These are phyloP conservation scores for Mizuhopecten yessoensis DNA, from an alignment of 1,140 invertebrate genomes.

Conservation along the genomic window DNA sequence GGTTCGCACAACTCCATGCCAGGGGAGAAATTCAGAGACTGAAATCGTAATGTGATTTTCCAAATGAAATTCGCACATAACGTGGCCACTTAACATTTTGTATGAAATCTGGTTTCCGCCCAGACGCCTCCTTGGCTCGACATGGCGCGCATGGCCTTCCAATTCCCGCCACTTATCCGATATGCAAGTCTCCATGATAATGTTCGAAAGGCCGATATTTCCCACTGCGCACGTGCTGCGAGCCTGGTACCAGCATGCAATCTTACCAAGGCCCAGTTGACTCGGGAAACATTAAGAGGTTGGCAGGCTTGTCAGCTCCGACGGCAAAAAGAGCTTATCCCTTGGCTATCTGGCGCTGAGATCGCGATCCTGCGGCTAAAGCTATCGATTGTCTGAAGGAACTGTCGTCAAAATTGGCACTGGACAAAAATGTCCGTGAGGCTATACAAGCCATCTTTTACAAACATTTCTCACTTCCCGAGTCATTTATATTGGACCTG, in stretches of 20 bases:
- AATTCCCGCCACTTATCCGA: constrained; percentile 22
- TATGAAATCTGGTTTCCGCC: not conserved
- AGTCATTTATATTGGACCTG: not conserved
- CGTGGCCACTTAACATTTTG: constrained; percentile 33
- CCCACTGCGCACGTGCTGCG: constrained; percentile 11
- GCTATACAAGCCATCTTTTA: not conserved
- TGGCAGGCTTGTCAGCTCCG: constrained; percentile 17
- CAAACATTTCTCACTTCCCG: not conserved
- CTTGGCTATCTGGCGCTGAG: constrained; percentile 28
- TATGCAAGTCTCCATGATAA: constrained; percentile 13
- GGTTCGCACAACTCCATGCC: not conserved
- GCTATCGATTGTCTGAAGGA: constrained; percentile 15
- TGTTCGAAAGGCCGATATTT: constrained; percentile 32
- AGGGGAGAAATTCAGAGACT: constrained; percentile 1
- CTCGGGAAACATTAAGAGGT: constrained; percentile 22
- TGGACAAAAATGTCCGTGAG: constrained; percentile 37
- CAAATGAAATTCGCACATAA: constrained; percentile 39
- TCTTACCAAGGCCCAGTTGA: constrained; percentile 14
- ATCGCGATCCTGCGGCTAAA: constrained; percentile 5
- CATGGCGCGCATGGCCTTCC: not conserved
- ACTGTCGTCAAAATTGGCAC: constrained; percentile 32
- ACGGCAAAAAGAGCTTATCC: constrained; percentile 18
- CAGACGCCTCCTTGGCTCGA: constrained; percentile 3
- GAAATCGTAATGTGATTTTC: constrained; percentile 9
- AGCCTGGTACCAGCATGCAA: constrained; percentile 14